These are phyloP conservation scores for sheep (Ovis aries) DNA, from an alignment of 2,113 vertebrate genomes.

Conservation along the genomic window ARS-UI_Ramb_v3.0 NC_056069.1:12068001-12068500, in stretches of 20 bases:
- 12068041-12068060: neutral
- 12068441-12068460: neutral
- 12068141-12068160: neutral
- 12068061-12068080: neutral
- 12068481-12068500: neutral
- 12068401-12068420: neutral
- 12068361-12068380: neutral
- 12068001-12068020: constrained; percentile 3
- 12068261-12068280: neutral
- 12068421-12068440: neutral
- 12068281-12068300: neutral
- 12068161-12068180: neutral
- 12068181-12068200: neutral
- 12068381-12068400: neutral
- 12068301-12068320: neutral
- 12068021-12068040: constrained; percentile 8
- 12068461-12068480: neutral
- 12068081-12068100: neutral
- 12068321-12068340: constrained; percentile 8
- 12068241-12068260: neutral
- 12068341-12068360: neutral
- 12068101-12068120: neutral
- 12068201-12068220: neutral
- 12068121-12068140: neutral
- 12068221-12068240: neutral